phyloP scores from a whole-genome alignment of 2,797 vertebrate genomes.

The Lepus oiostolus region DNA sequence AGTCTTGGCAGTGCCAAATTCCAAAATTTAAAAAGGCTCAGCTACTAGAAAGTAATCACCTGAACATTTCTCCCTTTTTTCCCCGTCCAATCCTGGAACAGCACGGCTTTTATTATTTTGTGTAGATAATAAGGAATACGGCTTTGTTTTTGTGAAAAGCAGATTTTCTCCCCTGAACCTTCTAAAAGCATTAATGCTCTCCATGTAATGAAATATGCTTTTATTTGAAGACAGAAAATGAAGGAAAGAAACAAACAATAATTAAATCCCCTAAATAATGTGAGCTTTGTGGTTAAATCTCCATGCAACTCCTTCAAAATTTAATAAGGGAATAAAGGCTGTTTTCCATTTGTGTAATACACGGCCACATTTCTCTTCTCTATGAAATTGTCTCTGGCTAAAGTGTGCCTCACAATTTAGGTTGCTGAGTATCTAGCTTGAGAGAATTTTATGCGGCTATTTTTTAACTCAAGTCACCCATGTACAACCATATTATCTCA shows the following conservation, averaged over 20 bases:
- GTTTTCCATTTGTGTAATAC: constrained; percentile 77
- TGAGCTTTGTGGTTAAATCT: constrained; percentile 83
- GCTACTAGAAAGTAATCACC: neutral
- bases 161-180: constrained; percentile 43
- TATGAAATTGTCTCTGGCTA: constrained; percentile 72
- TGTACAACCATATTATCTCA: constrained; percentile 84
- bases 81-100: constrained; percentile 35
- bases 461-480: constrained; percentile 83
- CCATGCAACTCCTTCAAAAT: constrained; percentile 82
- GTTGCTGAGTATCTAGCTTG: constrained; percentile 69
- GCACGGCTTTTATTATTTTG: constrained; percentile 73
- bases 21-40: neutral
- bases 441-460: constrained; percentile 80
- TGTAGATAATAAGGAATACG: constrained; percentile 75
- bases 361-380: constrained; percentile 71
- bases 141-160: constrained; percentile 63
- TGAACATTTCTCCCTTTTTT: neutral
- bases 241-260: constrained; percentile 75
- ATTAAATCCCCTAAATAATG: constrained; percentile 82
- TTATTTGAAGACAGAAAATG: constrained; percentile 80
- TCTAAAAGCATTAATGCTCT: constrained; percentile 79
- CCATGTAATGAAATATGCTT: constrained; percentile 81
- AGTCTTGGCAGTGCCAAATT: neutral
- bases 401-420: constrained; percentile 63
- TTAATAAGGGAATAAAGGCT: constrained; percentile 83